Conservation (phyloP, 2,888 invertebrate species). For the Crioceris asparagi region DNA sequence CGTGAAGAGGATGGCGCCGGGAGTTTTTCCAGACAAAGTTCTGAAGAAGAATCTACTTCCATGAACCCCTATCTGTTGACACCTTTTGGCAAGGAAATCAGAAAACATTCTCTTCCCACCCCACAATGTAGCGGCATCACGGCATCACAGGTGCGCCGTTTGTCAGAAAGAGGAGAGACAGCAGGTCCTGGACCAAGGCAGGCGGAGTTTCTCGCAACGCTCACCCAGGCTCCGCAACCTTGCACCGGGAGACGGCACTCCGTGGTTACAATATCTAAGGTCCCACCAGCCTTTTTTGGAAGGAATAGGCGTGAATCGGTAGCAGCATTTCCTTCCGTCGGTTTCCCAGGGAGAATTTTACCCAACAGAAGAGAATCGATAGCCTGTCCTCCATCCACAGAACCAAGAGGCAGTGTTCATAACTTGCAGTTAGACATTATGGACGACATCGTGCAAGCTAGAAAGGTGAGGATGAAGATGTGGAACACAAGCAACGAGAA, state of each 20-base stretch:
- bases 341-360: slow-evolving; percentile 38
- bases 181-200: slow-evolving; percentile 67
- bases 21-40: slow-evolving; percentile 48
- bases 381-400: slow-evolving; percentile 57
- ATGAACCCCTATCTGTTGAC: slow-evolving; percentile 69
- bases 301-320: slow-evolving; percentile 71
- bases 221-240: slow-evolving; percentile 62
- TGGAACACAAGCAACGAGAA: slow-evolving; percentile 70
- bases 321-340: slow-evolving; percentile 58
- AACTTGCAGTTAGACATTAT: slow-evolving; percentile 78
- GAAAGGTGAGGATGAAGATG: slow-evolving; percentile 73
- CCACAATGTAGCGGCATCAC: slow-evolving; percentile 79
- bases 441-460: slow-evolving; percentile 76
- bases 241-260: slow-evolving; percentile 72
- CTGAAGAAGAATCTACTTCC: slow-evolving; percentile 64
- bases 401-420: slow-evolving; percentile 64
- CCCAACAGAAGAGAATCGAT: slow-evolving; percentile 27
- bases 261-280: slow-evolving; percentile 75
- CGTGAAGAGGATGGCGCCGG: slow-evolving; percentile 37
- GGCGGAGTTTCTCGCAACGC: slow-evolving; percentile 72
- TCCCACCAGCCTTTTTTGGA: slow-evolving; percentile 66
- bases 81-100: slow-evolving; percentile 61
- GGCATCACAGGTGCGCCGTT: slow-evolving; percentile 73
- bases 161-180: slow-evolving; percentile 66
- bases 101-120: slow-evolving; percentile 76